phyloP scores from a whole-genome alignment of 2,888 invertebrate species.

The Ophion costatus region DNA sequence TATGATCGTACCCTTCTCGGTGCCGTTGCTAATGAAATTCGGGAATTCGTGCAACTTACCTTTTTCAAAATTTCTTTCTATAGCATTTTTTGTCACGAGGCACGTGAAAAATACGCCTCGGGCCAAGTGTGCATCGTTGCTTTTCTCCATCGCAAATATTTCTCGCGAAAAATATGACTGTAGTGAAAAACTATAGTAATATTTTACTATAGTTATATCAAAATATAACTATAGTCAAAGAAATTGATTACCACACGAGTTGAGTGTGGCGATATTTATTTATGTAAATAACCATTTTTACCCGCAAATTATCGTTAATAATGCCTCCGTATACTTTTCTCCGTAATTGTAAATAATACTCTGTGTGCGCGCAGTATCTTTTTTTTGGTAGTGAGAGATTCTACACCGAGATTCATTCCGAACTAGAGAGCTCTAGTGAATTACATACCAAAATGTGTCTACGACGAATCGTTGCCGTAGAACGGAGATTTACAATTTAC shows the following conservation, averaged over 20 bases:
- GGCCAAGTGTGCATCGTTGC: slow-evolving; percentile 46
- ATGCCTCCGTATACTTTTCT: slow-evolving; percentile 22
- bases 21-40: slow-evolving; percentile 7
- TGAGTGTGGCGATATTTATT: slow-evolving; percentile 45
- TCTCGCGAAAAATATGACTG: not conserved
- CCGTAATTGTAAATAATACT: slow-evolving; percentile 59
- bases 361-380: slow-evolving; percentile 47
- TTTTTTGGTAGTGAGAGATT: slow-evolving; percentile 32
- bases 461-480: slow-evolving; percentile 48
- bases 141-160: slow-evolving; percentile 18
- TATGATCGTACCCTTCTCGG: not conserved
- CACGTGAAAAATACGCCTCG: not conserved
- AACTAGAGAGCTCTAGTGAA: slow-evolving; percentile 25
- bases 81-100: not conserved
- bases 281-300: slow-evolving; percentile 58
- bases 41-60: not conserved
- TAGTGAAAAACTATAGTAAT: too few species aligned
- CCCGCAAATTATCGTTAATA: slow-evolving; percentile 45
- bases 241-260: not conserved
- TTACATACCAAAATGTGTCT: slow-evolving; percentile 28
- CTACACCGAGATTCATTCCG: slow-evolving; percentile 31
- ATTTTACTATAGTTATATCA: too few species aligned
- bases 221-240: too few species aligned
- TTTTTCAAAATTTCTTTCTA: slow-evolving; percentile 11
- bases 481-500: slow-evolving; percentile 35